These are phyloP conservation scores for Lophius piscatorius DNA, from an alignment of 2,113 vertebrate species.

Conservation along the genomic window DNA sequence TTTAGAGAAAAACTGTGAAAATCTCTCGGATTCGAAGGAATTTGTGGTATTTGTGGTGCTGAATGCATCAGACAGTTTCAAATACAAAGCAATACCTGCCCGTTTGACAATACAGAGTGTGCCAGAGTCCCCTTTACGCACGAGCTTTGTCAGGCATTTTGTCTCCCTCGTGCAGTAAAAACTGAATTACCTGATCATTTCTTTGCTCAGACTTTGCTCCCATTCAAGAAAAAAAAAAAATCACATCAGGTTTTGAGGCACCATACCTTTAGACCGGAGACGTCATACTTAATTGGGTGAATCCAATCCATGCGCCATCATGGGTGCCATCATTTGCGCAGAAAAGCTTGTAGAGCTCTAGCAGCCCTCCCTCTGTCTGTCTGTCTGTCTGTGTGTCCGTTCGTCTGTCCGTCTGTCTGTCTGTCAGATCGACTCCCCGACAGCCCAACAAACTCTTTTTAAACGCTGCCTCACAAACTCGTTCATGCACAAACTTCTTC, in stretches of 20 bases:
- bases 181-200: background rate
- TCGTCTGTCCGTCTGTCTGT: conserved; percentile 48
- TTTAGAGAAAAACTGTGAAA: background rate
- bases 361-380: conserved; percentile 53
- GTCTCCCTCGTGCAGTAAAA: conserved; percentile 26
- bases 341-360: conserved; percentile 58
- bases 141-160: conserved; percentile 54
- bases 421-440: conserved; percentile 38
- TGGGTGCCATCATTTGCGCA: conserved; percentile 62
- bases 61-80: conserved; percentile 45
- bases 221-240: background rate
- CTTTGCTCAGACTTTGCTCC: too few relatives aligned
- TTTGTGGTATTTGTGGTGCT: conserved; percentile 34
- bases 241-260: conserved; percentile 9
- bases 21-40: conserved; percentile 15
- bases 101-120: conserved; percentile 66
- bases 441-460: conserved; percentile 69
- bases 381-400: conserved; percentile 47
- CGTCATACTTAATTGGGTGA: conserved; percentile 67
- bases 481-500: conserved; percentile 61
- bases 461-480: conserved; percentile 54
- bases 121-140: conserved; percentile 60
- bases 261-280: conserved; percentile 74
- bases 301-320: conserved; percentile 69
- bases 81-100: conserved; percentile 50